Base-by-base conservation (phyloP, 2,888 invertebrate species). In the Orthonevra nobilis region DNA sequence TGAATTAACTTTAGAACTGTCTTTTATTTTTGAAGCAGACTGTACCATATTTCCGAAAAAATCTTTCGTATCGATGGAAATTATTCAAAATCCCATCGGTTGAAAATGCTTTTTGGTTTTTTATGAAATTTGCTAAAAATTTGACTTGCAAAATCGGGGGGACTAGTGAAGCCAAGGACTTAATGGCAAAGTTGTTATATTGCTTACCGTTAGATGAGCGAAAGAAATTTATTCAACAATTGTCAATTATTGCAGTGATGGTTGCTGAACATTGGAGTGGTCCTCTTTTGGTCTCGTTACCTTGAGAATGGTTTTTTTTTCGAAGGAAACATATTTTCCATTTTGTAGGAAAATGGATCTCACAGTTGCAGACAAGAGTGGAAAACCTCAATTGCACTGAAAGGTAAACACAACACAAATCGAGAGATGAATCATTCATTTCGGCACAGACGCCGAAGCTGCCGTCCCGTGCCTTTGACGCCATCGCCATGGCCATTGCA, bases 391-490 rank as follows among this genome's bases (percentile, higher is more conserved):
- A 54, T 38, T 66, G 70, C 52, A 63, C 36, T 60, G 44, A 58
- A 72, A 72, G 52, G 60, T 72, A 77, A 77, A 77, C 58, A 77
- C 23, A 64, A 52, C 30, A 66, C 72, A 64, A 72, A 77, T 77
- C 72, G 64, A 52, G 64, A 64, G 72, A 77, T 70, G 77, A 77
- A 77, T 72, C 77, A 64, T 72, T 72, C 60, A 77, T 77, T 60
- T 58, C 20, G 34, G 56, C 61, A 40, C 60, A 72, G 58, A 63
- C 42, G 48, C 36, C n/a, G 36, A 23, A 23, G 15, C 12, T n/a
- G n/a, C 30, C 2, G 17, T 9, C 14, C 36, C 12, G n/a, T 17
- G 28, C 20, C n/a, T n/a, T n/a, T n/a, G n/a, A n/a, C 44, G 40
- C 15, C 5, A 12, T 26, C 12, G 15, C 4, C n/a, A 6, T 34